These are phyloP conservation scores for Geotrupes spiniger DNA, from an alignment of 2,888 invertebrate species.

Conservation along the genomic window DNA sequence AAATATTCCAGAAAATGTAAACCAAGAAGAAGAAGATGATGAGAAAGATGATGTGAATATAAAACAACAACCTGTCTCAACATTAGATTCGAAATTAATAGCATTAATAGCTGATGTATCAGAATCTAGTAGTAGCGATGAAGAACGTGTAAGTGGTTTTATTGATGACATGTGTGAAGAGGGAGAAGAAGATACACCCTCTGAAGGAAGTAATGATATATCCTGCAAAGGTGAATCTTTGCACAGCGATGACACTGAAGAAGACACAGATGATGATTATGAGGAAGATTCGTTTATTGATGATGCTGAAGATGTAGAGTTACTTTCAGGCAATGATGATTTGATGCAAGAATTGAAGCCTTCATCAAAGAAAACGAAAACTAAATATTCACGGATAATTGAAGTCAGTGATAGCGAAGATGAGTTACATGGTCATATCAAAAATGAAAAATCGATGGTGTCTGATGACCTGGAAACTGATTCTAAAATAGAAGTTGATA, in stretches of 20 bases:
- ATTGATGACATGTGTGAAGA: slow-evolving; percentile 43
- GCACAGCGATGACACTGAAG: slow-evolving; percentile 34
- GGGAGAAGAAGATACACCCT: slow-evolving; percentile 46
- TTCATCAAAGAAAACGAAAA: not conserved
- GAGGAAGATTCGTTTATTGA: slow-evolving; percentile 40
- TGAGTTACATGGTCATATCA: slow-evolving; percentile 1
- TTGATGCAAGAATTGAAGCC: slow-evolving; percentile 14
- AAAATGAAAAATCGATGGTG: not conserved
- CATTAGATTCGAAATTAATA: not conserved
- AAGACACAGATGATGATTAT: slow-evolving; percentile 34
- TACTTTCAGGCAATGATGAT: slow-evolving; percentile 42
- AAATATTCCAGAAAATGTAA: too few species aligned
- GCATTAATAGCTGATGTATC: slow-evolving; percentile 3
- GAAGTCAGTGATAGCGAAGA: slow-evolving; percentile 6
- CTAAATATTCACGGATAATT: slow-evolving; percentile 9
- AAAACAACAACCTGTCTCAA: not conserved
- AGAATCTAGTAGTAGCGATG: slow-evolving; percentile 15
- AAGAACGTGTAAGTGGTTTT: slow-evolving; percentile 24
- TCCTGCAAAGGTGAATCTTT: slow-evolving; percentile 46
- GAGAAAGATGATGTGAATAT: not conserved
- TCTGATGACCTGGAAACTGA: not conserved
- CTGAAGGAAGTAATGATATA: slow-evolving; percentile 46
- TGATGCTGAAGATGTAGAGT: slow-evolving; percentile 35
- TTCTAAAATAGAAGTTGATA: too few species aligned
- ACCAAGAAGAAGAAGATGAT: not conserved